Conservation (phyloP, 2,113 vertebrate species). For the Atherinomorus stipes region DNA sequence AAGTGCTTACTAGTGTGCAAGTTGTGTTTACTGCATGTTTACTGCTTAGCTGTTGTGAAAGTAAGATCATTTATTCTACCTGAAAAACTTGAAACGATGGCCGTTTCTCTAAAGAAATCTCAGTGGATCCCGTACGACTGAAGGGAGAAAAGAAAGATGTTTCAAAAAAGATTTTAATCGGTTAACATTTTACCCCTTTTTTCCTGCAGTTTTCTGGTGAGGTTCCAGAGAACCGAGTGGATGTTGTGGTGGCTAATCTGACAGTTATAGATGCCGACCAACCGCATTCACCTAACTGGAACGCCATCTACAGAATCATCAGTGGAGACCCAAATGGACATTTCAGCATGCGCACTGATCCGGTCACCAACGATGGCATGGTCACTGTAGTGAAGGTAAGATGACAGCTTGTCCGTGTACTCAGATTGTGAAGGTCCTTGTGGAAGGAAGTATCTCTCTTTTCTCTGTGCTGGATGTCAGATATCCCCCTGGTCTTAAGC, state of each 20-base stretch:
- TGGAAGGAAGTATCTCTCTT: constrained; percentile 16
- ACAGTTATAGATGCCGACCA: constrained; percentile 93
- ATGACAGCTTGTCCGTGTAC: not conserved
- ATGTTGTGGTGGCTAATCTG: constrained; percentile 91
- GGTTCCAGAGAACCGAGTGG: constrained; percentile 92
- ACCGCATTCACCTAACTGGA: constrained; percentile 95
- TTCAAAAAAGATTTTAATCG: constrained; percentile 7
- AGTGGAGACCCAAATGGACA: constrained; percentile 91
- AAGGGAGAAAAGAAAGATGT: constrained; percentile 12
- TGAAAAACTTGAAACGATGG: constrained; percentile 45
- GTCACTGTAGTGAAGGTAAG: constrained; percentile 94
- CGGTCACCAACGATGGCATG: constrained; percentile 92
- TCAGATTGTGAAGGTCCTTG: constrained; percentile 1
- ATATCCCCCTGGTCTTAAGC: constrained; percentile 31
- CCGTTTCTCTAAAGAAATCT: constrained; percentile 29
- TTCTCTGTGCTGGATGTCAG: constrained; percentile 13
- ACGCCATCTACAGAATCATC: constrained; percentile 93
- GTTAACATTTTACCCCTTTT: not conserved
- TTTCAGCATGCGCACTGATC: constrained; percentile 92
- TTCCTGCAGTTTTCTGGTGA: constrained; percentile 89
- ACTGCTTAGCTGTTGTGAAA: constrained; percentile 44
- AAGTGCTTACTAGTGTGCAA: constrained; percentile 29
- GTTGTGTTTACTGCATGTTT: constrained; percentile 62
- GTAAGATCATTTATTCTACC: constrained; percentile 35
- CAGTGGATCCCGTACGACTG: constrained; percentile 19